phyloP scores from a whole-genome alignment of 2,797 vertebrate genomes.

The Decapterus maruadsi region DNA sequence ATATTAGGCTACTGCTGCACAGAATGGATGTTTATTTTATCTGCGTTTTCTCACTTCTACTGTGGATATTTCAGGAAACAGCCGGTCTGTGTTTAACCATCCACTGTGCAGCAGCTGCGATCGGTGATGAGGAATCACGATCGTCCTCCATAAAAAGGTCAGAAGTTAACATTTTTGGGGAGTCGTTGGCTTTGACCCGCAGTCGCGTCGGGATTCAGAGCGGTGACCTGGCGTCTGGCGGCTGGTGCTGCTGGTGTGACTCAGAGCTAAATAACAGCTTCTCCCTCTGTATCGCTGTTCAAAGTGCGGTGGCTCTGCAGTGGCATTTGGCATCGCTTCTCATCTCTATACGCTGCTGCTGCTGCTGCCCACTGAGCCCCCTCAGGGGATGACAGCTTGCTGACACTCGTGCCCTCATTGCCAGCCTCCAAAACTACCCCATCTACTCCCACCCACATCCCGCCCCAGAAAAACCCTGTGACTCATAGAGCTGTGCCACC shows the following conservation, averaged over 20 bases:
- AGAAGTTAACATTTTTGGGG: not conserved
- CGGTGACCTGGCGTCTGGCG: not conserved
- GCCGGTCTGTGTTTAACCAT: not conserved
- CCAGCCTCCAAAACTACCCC: constrained; percentile 15
- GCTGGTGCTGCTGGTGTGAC: constrained; percentile 4
- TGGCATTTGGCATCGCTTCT: constrained; percentile 25
- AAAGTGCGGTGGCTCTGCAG: constrained; percentile 12
- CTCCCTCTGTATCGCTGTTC: constrained; percentile 1
- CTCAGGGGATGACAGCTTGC: constrained; percentile 49
- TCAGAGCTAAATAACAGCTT: constrained; percentile 36
- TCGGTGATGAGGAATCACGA: not conserved
- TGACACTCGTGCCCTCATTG: constrained; percentile 48
- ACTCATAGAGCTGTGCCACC: constrained; percentile 27
- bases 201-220: not conserved
- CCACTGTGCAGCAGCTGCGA: not conserved
- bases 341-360: not conserved
- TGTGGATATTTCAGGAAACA: not conserved
- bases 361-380: constrained; percentile 21
- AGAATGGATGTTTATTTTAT: not conserved
- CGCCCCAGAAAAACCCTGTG: not conserved
- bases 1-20: not conserved
- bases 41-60: not conserved
- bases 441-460: not conserved
- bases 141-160: not conserved
- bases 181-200: constrained; percentile 1